Percentiles rank a stretch among this genome's conserved stretches.
phyloP scores from a whole-genome alignment of 2,113 vertebrate species.

The Myrmophylax atrothorax region DNA sequence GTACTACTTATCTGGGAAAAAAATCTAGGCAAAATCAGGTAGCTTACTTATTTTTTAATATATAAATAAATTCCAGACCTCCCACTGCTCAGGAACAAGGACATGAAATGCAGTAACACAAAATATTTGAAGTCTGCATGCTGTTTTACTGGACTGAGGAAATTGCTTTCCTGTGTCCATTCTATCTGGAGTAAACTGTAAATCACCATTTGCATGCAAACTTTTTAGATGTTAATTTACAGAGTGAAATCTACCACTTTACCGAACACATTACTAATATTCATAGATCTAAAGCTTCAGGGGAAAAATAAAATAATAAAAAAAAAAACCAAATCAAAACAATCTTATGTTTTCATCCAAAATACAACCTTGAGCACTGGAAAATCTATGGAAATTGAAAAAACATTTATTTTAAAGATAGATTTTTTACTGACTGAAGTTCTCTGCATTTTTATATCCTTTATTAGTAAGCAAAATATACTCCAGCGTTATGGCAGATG shows the following conservation, averaged over 20 bases:
- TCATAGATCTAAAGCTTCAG: background rate
- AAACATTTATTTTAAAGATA: background rate
- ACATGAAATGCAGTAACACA: background rate
- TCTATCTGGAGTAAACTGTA: background rate
- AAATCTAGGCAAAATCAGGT: background rate
- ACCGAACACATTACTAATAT: background rate
- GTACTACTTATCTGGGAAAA: background rate
- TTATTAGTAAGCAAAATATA: background rate
- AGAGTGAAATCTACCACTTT: background rate
- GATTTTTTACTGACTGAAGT: background rate
- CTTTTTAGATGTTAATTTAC: background rate
- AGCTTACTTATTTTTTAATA: background rate
- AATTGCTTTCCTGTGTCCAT: background rate
- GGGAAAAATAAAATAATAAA: background rate
- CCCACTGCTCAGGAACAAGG: background rate
- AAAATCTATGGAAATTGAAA: background rate
- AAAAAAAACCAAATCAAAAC: accelerated
- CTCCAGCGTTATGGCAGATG: background rate
- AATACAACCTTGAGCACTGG: background rate
- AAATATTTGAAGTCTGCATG: background rate
- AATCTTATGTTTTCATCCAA: background rate
- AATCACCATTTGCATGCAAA: background rate
- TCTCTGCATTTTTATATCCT: background rate
- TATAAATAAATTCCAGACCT: background rate
- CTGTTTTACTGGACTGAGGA: background rate